These are phyloP conservation scores for Dryoscopus gambensis DNA, from an alignment of 2,113 vertebrate genomes.

Conservation along the genomic window DNA sequence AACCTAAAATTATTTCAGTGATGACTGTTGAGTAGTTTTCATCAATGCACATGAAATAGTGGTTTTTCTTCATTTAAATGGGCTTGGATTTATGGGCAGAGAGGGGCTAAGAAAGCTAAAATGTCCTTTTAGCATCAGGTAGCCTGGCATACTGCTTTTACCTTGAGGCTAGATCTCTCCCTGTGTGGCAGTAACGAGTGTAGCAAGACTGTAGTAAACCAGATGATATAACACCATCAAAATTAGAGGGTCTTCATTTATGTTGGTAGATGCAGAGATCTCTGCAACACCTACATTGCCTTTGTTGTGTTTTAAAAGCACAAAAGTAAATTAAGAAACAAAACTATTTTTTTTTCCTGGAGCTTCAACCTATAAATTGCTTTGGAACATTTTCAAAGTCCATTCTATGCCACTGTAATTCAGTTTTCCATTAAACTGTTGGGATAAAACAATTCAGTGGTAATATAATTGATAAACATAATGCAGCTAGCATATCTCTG, in stretches of 20 bases:
- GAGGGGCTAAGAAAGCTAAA: neutral
- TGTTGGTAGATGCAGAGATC: neutral
- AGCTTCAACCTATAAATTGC: neutral
- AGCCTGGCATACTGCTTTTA: neutral
- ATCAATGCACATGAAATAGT: neutral
- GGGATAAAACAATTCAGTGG: neutral
- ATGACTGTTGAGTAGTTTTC: neutral
- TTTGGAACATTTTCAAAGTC: neutral
- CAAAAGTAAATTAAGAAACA: neutral
- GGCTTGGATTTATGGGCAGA: neutral
- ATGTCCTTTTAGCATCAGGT: neutral
- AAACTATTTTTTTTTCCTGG: neutral
- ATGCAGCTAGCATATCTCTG: neutral
- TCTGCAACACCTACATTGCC: neutral
- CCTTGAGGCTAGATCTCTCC: neutral
- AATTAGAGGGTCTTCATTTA: neutral
- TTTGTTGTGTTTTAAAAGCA: neutral
- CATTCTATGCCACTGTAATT: neutral
- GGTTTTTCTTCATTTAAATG: neutral
- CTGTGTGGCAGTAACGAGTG: neutral
- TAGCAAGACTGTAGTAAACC: neutral
- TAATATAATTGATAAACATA: neutral
- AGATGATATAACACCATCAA: neutral
- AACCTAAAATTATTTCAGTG: neutral
- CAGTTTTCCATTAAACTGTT: neutral